phyloP scores from a whole-genome alignment of 2,113 vertebrate genomes.

The Elachura formosa region DNA sequence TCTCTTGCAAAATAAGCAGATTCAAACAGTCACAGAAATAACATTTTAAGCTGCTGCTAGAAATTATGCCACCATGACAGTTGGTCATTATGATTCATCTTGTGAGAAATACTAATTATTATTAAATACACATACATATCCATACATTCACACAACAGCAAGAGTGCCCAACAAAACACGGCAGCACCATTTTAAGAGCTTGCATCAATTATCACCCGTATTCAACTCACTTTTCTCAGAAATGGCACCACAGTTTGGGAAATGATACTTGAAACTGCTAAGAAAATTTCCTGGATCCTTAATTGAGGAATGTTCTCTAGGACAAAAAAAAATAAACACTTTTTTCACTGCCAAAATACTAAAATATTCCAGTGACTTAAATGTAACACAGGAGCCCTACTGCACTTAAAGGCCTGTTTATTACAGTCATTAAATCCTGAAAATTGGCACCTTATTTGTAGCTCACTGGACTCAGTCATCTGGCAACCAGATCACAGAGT shows the following conservation, averaged over 20 bases:
- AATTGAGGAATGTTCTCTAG: neutral
- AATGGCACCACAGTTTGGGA: neutral
- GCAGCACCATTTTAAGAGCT: neutral
- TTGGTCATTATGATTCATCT: neutral
- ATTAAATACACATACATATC: neutral
- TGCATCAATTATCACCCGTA: neutral
- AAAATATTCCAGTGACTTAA: conserved; percentile 27
- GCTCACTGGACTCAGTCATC: neutral
- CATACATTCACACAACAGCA: neutral
- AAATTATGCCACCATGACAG: neutral
- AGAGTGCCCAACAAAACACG: neutral
- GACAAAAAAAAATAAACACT: rapidly evolving
- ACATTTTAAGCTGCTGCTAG: neutral
- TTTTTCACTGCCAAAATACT: neutral
- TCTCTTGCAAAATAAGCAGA: neutral
- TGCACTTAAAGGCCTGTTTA: neutral
- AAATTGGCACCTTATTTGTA: neutral
- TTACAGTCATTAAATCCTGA: neutral
- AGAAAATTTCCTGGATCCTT: neutral
- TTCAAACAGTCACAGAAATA: neutral
- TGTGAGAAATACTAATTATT: neutral
- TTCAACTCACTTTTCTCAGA: neutral
- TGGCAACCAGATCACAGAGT: neutral
- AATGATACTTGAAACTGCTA: neutral
- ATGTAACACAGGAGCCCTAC: neutral